Conservation (phyloP, 2,888 invertebrate genomes). For the Drosophila eohydei region DNA sequence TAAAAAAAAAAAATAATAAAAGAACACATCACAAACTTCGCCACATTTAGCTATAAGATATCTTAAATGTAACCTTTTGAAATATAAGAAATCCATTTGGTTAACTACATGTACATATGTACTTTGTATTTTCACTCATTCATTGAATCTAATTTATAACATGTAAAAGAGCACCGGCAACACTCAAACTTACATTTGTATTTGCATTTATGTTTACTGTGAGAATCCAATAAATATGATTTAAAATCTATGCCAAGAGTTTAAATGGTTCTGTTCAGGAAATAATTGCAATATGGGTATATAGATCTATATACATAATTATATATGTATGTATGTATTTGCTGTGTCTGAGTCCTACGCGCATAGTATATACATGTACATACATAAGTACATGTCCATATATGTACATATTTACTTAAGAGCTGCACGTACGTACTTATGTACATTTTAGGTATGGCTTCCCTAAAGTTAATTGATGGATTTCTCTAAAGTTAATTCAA, state of each 20-base stretch:
- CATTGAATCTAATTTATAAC: constrained; percentile 15
- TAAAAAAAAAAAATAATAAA: constrained; percentile 21
- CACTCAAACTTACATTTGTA: constrained; percentile 16
- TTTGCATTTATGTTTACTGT: constrained; percentile 30
- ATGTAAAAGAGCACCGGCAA: constrained; percentile 19
- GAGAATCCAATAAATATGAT: constrained; percentile 30
- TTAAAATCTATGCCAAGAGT: too few species aligned
- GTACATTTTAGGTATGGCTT: not conserved
- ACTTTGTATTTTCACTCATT: constrained; percentile 18
- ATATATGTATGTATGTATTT: not conserved
- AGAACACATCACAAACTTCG: constrained; percentile 25
- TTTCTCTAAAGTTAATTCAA: not conserved
- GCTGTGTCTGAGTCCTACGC: too few species aligned
- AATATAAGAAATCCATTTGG: constrained; percentile 14
- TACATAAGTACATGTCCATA: not conserved
- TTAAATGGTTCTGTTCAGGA: too few species aligned
- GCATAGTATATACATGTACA: not conserved
- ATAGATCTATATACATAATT: not conserved
- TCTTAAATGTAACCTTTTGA: constrained; percentile 20
- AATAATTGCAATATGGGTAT: too few species aligned
- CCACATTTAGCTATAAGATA: constrained; percentile 36
- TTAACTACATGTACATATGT: constrained; percentile 8
- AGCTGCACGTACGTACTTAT: not conserved
- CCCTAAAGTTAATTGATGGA: not conserved
- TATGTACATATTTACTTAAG: not conserved